A percentile compares a stretch with the other conserved stretches of the same genome.
Evolutionary conservation across 2,797 vertebrate species (phyloP).

Genomic region (Gambelia wislizenii): DNA sequence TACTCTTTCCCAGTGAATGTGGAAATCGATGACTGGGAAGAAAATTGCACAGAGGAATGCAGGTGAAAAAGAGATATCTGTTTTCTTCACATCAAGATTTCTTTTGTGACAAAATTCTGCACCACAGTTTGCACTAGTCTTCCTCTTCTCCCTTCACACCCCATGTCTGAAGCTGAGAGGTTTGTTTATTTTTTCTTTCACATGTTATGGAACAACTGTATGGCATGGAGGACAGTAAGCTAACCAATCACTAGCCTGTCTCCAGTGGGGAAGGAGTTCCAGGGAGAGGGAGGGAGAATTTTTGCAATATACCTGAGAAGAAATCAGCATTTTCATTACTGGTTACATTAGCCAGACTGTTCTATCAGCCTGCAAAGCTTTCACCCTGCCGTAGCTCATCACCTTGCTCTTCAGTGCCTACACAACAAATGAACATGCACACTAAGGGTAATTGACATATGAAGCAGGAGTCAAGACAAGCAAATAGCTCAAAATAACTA

Average conservation of each 20-base stretch:
- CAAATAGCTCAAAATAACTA: conserved; percentile 52
- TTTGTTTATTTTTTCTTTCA: background rate
- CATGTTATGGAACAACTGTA: conserved; percentile 7
- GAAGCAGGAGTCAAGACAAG: background rate
- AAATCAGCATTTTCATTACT: conserved; percentile 35
- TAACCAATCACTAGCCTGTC: fast-evolving
- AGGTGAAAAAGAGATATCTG: conserved; percentile 15
- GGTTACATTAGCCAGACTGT: conserved; percentile 53
- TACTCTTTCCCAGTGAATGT: background rate
- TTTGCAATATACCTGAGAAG: conserved; percentile 52
- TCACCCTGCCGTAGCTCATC: conserved; percentile 50
- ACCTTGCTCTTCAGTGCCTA: conserved; percentile 41
- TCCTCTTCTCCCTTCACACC: background rate
- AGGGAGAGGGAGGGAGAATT: background rate
- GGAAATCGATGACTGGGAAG: background rate
- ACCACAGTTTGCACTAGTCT: conserved; percentile 13
- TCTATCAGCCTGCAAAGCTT: conserved; percentile 52
- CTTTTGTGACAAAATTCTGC: conserved; percentile 49
- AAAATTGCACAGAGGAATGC: conserved; percentile 10
- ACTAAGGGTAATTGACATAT: background rate
- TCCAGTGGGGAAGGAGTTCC: conserved; percentile 2
- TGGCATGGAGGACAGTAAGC: conserved; percentile 40
- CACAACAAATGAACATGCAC: conserved; percentile 7
- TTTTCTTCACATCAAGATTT: conserved; percentile 54
- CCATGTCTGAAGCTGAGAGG: conserved; percentile 38